Percentiles rank a stretch among this genome's conserved stretches.
These are phyloP conservation scores for Ophiodon elongatus DNA, from an alignment of 2,113 vertebrate genomes.

Conservation along the genomic window DNA sequence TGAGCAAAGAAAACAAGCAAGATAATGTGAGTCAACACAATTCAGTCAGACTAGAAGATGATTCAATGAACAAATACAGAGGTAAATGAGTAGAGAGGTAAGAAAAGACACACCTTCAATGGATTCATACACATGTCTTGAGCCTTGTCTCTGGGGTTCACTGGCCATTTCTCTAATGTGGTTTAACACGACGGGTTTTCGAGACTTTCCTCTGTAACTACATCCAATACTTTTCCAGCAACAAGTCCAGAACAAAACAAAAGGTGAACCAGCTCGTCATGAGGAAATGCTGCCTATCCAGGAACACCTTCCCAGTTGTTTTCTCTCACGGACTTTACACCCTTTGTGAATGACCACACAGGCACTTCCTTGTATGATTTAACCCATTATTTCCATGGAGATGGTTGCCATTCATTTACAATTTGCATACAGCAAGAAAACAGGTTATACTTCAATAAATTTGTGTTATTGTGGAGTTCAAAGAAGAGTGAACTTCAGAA, in stretches of 20 bases:
- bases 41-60: background rate
- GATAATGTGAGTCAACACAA: background rate
- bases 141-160: conserved; percentile 29
- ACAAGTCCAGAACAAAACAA: conserved; percentile 33
- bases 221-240: background rate
- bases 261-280: background rate
- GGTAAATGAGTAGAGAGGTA: background rate
- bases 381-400: conserved; percentile 63
- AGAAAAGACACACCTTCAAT: conserved; percentile 34
- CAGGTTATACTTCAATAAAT: background rate
- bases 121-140: background rate
- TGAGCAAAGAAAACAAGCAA: background rate
- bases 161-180: conserved; percentile 46
- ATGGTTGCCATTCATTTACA: background rate
- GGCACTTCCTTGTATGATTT: conserved; percentile 81
- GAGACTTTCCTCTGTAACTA: background rate
- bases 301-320: conserved; percentile 37
- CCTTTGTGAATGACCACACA: conserved; percentile 50
- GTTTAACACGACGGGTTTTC: background rate
- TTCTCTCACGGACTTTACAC: conserved; percentile 77
- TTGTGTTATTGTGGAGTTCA: background rate
- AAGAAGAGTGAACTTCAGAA: background rate
- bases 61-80: background rate
- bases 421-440: background rate
- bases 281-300: conserved; percentile 36